Conservation (phyloP, 1,140 invertebrate species). For the Trissolcus basalis region DNA sequence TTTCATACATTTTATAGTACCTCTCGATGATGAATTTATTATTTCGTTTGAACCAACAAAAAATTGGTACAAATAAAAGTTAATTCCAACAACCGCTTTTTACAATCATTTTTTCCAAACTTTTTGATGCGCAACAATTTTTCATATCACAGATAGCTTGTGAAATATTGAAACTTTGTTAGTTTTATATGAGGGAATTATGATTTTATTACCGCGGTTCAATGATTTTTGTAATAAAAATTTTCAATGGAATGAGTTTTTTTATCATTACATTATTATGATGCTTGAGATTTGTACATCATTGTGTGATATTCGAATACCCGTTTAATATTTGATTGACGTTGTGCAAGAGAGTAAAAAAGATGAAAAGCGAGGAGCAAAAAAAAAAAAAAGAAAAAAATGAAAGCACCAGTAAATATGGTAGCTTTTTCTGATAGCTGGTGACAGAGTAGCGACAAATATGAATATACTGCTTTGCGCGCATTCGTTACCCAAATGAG, state of each 20-base stretch:
- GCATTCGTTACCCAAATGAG: constrained; percentile 37
- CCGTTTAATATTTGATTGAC: constrained; percentile 35
- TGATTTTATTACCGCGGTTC: too few species aligned
- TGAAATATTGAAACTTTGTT: too few species aligned
- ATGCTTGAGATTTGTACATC: constrained; percentile 18
- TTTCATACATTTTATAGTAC: background rate
- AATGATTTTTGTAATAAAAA: too few species aligned
- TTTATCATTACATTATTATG: background rate
- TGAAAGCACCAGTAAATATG: constrained; percentile 37
- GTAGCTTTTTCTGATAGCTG: constrained; percentile 34
- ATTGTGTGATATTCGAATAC: constrained; percentile 26
- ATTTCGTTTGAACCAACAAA: background rate
- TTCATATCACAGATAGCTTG: too few species aligned
- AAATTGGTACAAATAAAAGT: too few species aligned
- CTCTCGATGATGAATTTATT: too few species aligned
- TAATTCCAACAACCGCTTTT: too few species aligned
- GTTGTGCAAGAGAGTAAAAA: constrained; percentile 18
- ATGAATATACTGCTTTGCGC: constrained; percentile 36
- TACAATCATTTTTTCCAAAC: too few species aligned
- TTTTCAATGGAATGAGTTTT: too few species aligned
- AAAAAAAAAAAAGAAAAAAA: constrained; percentile 31
- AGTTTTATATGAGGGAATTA: too few species aligned
- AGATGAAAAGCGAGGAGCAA: constrained; percentile 4
- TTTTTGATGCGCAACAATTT: too few species aligned
- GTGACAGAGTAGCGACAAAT: constrained; percentile 50